Conservation (phyloP, 2,797 vertebrate species). For the Chanos chanos region DNA sequence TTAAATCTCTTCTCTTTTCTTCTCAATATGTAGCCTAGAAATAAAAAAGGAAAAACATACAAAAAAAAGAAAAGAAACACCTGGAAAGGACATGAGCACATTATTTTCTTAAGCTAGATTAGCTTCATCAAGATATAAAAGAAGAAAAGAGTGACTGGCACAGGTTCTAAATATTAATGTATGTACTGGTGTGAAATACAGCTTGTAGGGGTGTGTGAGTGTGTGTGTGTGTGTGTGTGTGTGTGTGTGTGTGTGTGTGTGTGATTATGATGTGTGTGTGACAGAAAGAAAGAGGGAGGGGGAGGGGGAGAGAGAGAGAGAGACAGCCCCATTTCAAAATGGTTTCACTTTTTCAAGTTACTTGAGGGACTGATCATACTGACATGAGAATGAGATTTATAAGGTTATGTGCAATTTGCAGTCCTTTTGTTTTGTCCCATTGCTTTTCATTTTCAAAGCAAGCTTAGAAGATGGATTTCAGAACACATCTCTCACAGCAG, state of each 20-base stretch:
- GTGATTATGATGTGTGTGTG: not conserved
- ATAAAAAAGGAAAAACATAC: not conserved
- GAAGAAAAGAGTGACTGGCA: not conserved
- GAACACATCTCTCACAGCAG: no score
- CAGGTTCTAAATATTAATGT: not conserved
- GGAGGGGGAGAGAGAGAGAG: not conserved
- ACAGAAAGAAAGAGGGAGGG: not conserved
- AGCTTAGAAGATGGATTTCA: no score
- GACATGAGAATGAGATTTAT: no score
- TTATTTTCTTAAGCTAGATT: conserved; percentile 11
- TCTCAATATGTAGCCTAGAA: not conserved
- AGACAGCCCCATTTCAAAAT: no score
- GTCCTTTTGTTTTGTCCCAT: no score
- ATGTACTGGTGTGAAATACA: no score
- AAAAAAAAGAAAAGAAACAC: not conserved
- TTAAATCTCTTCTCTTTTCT: conserved; percentile 1
- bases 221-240: not conserved
- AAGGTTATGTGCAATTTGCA: no score
- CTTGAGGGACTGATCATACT: no score
- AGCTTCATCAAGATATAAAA: not conserved
- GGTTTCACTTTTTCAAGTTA: no score
- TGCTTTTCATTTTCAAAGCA: no score
- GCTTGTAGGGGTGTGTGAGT: not conserved
- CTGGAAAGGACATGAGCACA: not conserved
- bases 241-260: not conserved